Percentiles rank a stretch among this genome's conserved stretches.
phyloP scores from a whole-genome alignment of 2,113 vertebrate species.

The Anser brachyrhynchus region DNA sequence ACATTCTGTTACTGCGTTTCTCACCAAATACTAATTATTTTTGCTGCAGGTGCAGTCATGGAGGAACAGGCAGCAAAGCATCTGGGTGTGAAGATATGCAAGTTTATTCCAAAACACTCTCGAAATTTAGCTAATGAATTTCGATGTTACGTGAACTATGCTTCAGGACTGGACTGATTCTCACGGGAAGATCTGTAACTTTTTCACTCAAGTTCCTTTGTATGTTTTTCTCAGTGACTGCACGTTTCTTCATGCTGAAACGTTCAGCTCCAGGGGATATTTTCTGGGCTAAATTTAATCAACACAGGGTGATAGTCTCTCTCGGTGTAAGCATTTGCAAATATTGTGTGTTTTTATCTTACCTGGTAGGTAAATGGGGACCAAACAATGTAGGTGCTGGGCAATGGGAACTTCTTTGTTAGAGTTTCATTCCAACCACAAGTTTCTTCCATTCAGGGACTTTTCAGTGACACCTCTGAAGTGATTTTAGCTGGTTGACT shows the following conservation, averaged over 20 bases:
- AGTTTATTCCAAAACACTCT: slow-evolving; percentile 88
- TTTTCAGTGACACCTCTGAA: neutral
- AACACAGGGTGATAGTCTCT: fast-evolving
- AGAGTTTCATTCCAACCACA: neutral
- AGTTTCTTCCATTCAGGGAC: neutral
- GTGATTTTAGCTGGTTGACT: neutral
- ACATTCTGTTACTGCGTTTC: neutral
- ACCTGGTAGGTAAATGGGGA: neutral
- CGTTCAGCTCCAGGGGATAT: neutral
- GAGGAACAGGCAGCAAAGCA: slow-evolving; percentile 81
- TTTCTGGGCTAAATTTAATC: neutral
- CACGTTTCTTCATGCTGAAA: neutral
- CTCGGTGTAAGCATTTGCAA: neutral
- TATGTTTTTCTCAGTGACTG: neutral
- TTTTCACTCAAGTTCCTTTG: neutral
- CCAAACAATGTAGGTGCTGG: neutral
- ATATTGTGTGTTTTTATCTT: neutral
- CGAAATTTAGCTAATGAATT: slow-evolving; percentile 93
- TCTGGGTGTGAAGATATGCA: slow-evolving; percentile 86
- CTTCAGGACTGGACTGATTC: slow-evolving; percentile 78
- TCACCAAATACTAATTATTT: neutral
- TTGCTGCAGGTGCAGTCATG: slow-evolving; percentile 88
- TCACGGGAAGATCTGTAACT: neutral
- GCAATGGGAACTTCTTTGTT: neutral
- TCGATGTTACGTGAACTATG: slow-evolving; percentile 90